Conservation (phyloP, 2,888 invertebrate species). For the Gymnoscelis rufifasciata region DNA sequence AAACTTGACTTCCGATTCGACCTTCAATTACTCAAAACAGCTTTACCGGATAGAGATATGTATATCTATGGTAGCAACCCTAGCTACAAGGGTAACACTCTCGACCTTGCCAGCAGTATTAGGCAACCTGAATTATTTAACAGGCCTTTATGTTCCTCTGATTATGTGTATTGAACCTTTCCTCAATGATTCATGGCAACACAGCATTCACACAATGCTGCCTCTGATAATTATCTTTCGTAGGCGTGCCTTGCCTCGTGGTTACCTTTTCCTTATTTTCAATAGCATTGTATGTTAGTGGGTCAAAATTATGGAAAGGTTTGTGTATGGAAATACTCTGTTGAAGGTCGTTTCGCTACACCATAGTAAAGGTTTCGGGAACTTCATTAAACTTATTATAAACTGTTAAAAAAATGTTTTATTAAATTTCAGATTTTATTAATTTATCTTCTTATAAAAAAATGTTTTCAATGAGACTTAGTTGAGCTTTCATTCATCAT, state of each 20-base stretch:
- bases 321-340: no score
- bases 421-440: no score
- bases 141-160: conserved; percentile 29
- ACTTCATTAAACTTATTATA: no score
- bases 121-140: conserved; percentile 38
- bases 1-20: no score
- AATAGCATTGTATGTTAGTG: not conserved
- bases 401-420: no score
- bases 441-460: no score
- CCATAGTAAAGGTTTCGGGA: no score
- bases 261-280: not conserved
- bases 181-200: conserved; percentile 5
- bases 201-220: conserved; percentile 5
- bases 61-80: conserved; percentile 1
- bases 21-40: no score
- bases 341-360: no score
- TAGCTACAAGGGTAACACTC: conserved; percentile 16
- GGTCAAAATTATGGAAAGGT: no score
- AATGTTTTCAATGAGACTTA: no score
- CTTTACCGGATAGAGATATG: not conserved
- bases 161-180: conserved; percentile 25
- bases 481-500: no score
- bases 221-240: not conserved
- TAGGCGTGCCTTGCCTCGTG: not conserved
- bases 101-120: conserved; percentile 33